Evolutionary conservation across 2,888 invertebrate species (phyloP), one percentile per base, ranked within the genome.

Genomic region (Drosophila diplacantha): DNA sequence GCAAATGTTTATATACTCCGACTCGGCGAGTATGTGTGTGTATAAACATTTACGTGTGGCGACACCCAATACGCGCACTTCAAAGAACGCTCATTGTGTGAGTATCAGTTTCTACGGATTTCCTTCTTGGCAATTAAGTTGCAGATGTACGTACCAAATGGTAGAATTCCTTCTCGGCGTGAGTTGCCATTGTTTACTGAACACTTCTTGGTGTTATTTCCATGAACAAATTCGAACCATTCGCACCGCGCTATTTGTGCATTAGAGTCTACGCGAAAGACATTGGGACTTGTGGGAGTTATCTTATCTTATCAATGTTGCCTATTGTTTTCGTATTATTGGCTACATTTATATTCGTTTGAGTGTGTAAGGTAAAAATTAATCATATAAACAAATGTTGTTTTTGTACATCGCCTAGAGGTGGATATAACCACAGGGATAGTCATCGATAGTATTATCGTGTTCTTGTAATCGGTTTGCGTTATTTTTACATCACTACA

Each of bases 91-190:
- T 34, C 16, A 22, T 44, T 46, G 32, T 41, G 47, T 18, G 22
- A n/a, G 35, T 47, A 41, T 43, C 41, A 31, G 49, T 20, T 49
- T 24, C 12, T 22, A 29, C 16, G n/a, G 16, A 24, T 18, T 31
- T 50, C 32, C 32, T 34, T 53, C n/a, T n/a, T 5, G 20, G 7
- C 53, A 12, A 29, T n/a, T 16, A 24, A 24, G 26, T 5, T 12
- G 26, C 35, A 26, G 35, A 29, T 26, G 26, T 76, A 75, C 79
- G 20, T 81, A 81, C 81, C 79, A 79, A 60, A 34, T 79, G 69
- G 56, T 71, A 69, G 46, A 63, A 78, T n/a, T 78, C 78, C 78
- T 78, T 78, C 61, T 78, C 78, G 53, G 78, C 81, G 41, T 69
- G 52, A 50, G 74, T 77, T 69, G 78, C 57, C 83, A 80, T 83